phyloP scores from a whole-genome alignment of 2,113 vertebrate species.

The Cygnus atratus region DNA sequence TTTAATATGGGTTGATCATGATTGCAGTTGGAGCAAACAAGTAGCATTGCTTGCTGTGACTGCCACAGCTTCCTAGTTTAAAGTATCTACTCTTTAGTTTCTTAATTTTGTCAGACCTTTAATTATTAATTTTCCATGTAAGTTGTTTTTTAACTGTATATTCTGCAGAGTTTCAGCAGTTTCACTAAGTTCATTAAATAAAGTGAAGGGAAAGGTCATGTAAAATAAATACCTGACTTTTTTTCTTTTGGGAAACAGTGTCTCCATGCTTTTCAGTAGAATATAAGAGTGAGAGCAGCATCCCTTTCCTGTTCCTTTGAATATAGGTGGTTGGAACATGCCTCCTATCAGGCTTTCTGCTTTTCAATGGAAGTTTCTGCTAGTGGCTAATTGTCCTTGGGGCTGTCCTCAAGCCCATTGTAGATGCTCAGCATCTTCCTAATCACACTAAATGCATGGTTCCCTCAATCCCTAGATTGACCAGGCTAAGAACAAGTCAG shows the following conservation, averaged over 20 bases:
- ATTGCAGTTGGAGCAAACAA: neutral
- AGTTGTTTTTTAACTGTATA: neutral
- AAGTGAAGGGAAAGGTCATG: neutral
- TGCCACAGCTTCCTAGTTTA: neutral
- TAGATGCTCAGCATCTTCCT: neutral
- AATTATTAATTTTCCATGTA: neutral
- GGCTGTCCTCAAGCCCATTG: neutral
- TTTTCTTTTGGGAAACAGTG: neutral
- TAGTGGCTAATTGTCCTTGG: neutral
- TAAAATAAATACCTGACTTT: neutral
- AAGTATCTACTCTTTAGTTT: neutral
- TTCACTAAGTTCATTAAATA: neutral
- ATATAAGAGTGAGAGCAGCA: neutral
- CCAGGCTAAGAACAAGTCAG: fast-evolving
- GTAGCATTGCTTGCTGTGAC: neutral
- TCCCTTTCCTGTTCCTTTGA: neutral
- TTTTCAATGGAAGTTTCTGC: neutral
- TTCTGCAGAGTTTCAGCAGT: neutral
- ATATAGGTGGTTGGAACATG: neutral
- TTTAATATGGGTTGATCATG: neutral
- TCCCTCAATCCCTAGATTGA: neutral
- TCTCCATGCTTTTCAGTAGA: neutral
- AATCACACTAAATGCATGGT: neutral
- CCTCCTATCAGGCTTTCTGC: neutral
- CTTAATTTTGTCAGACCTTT: neutral